Evolutionary conservation across 2,113 vertebrate genomes (phyloP).

Genomic region (Ahaetulla prasina): DNA sequence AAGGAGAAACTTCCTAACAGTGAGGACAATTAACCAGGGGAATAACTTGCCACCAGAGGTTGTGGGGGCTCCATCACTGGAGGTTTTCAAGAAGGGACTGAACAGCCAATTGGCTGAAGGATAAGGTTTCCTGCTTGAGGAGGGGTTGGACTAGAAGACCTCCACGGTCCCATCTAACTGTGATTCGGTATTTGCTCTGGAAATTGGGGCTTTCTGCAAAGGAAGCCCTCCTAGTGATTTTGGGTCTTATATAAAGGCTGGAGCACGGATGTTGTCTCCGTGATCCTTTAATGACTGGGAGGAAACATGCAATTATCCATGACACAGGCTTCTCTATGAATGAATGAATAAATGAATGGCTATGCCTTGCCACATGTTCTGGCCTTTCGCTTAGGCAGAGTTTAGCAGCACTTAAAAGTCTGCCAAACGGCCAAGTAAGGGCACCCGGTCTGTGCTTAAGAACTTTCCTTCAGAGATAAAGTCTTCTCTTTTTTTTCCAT

Average conservation of each 20-base stretch:
- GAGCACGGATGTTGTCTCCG: neutral
- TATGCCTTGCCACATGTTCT: neutral
- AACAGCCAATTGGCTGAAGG: too few species aligned
- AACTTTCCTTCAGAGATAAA: neutral
- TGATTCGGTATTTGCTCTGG: neutral
- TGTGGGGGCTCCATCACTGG: too few species aligned
- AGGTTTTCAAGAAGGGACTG: too few species aligned
- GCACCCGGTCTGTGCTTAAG: neutral
- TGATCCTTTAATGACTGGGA: neutral
- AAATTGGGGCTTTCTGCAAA: neutral
- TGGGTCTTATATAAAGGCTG: neutral
- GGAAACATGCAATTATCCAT: neutral
- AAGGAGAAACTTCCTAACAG: too few species aligned
- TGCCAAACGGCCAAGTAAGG: neutral
- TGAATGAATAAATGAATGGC: neutral
- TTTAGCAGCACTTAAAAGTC: neutral
- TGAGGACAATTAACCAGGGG: too few species aligned
- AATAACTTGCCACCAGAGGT: too few species aligned
- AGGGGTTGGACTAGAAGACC: neutral
- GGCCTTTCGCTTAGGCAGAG: neutral
- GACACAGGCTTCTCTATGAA: neutral
- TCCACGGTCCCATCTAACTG: conserved; percentile 38
- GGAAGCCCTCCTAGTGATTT: neutral
- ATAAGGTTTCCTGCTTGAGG: too few species aligned
- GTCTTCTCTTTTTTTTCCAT: neutral